Evolutionary conservation across 2,797 vertebrate genomes (phyloP).

Genomic region (Numenius phaeopus): DNA sequence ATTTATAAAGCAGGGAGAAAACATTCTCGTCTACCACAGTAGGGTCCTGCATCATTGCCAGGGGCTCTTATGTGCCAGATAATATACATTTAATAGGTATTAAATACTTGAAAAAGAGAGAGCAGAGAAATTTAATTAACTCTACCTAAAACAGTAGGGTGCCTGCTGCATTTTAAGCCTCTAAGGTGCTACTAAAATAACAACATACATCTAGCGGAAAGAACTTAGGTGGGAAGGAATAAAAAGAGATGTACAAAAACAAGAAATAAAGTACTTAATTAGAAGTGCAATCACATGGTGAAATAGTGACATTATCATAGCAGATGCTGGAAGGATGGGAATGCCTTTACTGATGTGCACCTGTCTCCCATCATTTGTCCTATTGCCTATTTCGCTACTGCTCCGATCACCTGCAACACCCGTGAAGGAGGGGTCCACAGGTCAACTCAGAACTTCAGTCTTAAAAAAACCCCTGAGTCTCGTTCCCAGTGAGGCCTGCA

Average conservation of each 20-base stretch:
- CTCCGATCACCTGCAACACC: not conserved
- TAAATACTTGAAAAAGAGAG: constrained; percentile 8
- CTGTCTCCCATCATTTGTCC: not conserved
- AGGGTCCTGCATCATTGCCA: not conserved
- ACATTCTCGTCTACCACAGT: not conserved
- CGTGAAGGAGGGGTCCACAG: not conserved
- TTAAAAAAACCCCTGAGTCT: not conserved
- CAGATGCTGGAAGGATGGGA: not conserved
- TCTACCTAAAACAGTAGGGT: not conserved
- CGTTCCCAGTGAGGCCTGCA: not conserved
- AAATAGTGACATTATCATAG: not conserved
- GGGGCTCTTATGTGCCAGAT: not conserved
- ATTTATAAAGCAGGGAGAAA: not conserved
- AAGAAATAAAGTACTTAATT: not conserved
- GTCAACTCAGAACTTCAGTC: not conserved
- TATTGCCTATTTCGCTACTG: accelerated
- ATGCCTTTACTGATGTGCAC: not conserved
- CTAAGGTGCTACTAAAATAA: not conserved
- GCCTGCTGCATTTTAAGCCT: not conserved
- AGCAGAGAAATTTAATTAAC: constrained; percentile 28
- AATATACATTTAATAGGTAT: constrained; percentile 18
- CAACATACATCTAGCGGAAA: not conserved
- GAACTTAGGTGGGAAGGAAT: not conserved
- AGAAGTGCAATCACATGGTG: not conserved
- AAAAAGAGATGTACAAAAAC: not conserved